These are phyloP conservation scores for Pogonomyrmex californicus DNA, from an alignment of 1,140 invertebrate species.

Conservation along the genomic window DNA sequence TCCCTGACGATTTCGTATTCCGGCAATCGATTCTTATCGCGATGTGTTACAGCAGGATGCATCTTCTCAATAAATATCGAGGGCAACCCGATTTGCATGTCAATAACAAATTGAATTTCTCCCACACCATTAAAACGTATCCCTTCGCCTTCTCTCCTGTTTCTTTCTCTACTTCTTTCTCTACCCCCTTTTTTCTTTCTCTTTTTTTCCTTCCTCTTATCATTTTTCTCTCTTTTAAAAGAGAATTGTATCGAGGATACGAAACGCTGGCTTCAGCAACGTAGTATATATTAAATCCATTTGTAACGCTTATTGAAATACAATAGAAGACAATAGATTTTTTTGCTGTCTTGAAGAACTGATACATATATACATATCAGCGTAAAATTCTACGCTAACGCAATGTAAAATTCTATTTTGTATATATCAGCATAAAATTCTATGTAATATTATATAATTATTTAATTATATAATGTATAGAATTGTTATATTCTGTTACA, in stretches of 20 bases:
- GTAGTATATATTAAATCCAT: not conserved
- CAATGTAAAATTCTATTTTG: no score
- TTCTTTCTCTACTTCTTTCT: not conserved
- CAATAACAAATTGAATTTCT: slow-evolving; percentile 69
- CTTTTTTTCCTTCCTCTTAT: not conserved
- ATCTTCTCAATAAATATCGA: slow-evolving; percentile 55
- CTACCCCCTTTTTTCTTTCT: not conserved
- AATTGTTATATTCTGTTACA: not conserved
- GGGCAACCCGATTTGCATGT: slow-evolving; percentile 52
- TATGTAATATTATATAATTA: not conserved
- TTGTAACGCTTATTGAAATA: slow-evolving; percentile 8
- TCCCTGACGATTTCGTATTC: not conserved
- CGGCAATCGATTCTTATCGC: slow-evolving; percentile 51
- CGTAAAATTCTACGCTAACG: no score
- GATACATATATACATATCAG: no score
- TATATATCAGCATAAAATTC: no score
- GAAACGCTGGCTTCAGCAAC: not conserved
- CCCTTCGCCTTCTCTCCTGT: slow-evolving; percentile 1
- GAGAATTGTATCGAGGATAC: slow-evolving; percentile 5
- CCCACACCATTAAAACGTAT: slow-evolving; percentile 53
- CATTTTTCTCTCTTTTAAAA: not conserved
- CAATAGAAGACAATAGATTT: not conserved
- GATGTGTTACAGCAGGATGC: slow-evolving; percentile 69
- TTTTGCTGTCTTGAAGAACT: not conserved
- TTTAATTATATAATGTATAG: not conserved